Base-by-base conservation (phyloP, 2,113 vertebrate genomes). In the Perca schrenkii region DNA sequence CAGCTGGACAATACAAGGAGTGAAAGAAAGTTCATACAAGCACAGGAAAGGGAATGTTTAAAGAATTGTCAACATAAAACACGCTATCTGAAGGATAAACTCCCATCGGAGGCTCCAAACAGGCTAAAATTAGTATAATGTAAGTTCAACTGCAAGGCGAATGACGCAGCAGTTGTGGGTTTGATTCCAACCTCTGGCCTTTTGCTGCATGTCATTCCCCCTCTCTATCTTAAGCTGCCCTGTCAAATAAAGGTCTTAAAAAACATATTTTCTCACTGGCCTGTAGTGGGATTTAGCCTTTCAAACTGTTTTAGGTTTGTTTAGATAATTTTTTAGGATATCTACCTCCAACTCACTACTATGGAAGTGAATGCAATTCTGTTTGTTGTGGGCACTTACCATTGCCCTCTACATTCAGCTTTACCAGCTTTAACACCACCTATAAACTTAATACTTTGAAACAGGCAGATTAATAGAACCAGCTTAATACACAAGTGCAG, bases 21-120 rank as follows among this genome's bases (percentile, higher is more conserved):
- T 65, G 67, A 72, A 13, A 40, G 62, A 75, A 72, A 69, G 74
- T 81, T 90, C 56, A 77, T 13, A 72, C 14, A 25, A 81, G 77
- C 43, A 47, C 46, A 34, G 36, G 11, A 74, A 70, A 75, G 67
- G 11, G 21, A 53, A 34, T n/a, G 43, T 76, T 82, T 79, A 56
- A 53, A 43, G 69, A 88, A 60, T 16, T 65, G 56, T 50, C 25
- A 47, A 76, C 47, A 60, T 62, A 71, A 49, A 63, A 52, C 16
- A 43, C 17, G 31, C 34, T 6, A 47, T 17, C 73, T 36, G 22
- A 19, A 40, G 34, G 22, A 22, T 7, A 62, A 69, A 65, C 16
- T 52, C 40, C 66, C 22, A 72, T 22, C 2, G 13, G 60, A 78
- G 49, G 43, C 40, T 46, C 36, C 17, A 54, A 73, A 69, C 43